Conservation (phyloP, 2,888 invertebrate species). For the Drosophila leonis region DNA sequence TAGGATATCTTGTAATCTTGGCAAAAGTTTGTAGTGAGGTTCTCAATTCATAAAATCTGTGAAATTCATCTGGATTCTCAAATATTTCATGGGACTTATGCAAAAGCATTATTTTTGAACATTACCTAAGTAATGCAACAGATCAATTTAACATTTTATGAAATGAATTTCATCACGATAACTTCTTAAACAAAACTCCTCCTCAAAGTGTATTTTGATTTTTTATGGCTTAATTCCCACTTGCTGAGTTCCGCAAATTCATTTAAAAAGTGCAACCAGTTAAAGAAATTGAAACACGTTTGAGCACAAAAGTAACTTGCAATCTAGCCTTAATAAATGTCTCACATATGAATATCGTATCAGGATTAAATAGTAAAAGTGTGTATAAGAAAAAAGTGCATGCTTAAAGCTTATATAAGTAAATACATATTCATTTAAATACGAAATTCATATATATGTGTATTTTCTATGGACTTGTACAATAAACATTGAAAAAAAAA, state of each 20-base stretch:
- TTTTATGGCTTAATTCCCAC: slow-evolving; percentile 81
- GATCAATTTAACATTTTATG: slow-evolving; percentile 32
- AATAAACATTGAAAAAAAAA: background rate
- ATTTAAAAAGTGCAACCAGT: slow-evolving; percentile 44
- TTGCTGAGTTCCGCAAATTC: slow-evolving; percentile 75
- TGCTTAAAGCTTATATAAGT: slow-evolving; percentile 19
- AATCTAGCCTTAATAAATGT: slow-evolving; percentile 45
- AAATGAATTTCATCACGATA: slow-evolving; percentile 12
- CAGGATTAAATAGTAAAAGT: slow-evolving; percentile 38
- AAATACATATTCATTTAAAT: slow-evolving; percentile 15
- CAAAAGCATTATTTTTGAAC: background rate
- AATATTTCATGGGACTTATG: background rate
- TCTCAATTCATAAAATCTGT: slow-evolving; percentile 61
- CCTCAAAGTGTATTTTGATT: slow-evolving; percentile 25
- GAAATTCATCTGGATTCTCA: slow-evolving; percentile 52
- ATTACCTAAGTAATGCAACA: slow-evolving; percentile 18
- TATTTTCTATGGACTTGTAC: background rate
- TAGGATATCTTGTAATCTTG: slow-evolving; percentile 10
- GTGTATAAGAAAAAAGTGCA: slow-evolving; percentile 13
- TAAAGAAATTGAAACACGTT: slow-evolving; percentile 85
- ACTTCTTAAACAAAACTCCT: background rate
- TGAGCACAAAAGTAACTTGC: slow-evolving; percentile 73
- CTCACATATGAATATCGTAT: slow-evolving; percentile 83
- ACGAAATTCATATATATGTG: background rate
- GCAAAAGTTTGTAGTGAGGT: slow-evolving; percentile 68